phyloP scores from a whole-genome alignment of 2,888 invertebrate species.

The Sarcophaga carnaria region DNA sequence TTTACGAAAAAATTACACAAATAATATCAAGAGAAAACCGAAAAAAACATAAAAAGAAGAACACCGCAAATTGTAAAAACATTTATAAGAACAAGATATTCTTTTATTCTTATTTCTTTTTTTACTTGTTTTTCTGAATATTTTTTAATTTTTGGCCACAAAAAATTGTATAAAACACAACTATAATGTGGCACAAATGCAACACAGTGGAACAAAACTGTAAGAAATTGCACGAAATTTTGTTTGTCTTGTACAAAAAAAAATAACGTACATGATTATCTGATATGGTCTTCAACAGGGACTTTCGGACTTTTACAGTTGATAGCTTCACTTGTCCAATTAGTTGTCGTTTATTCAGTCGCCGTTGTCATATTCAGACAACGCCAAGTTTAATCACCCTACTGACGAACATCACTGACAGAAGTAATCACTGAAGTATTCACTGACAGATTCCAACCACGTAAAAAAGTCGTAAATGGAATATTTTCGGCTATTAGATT shows the following conservation, averaged over 20 bases:
- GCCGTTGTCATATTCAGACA: no score
- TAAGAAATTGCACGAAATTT: background rate
- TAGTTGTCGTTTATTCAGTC: no score
- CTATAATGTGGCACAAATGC: slow-evolving; percentile 38
- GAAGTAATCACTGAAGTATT: no score
- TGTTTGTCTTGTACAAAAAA: background rate
- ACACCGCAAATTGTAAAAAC: slow-evolving; percentile 61
- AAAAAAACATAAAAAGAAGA: slow-evolving; percentile 34
- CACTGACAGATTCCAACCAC: no score
- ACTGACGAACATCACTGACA: no score
- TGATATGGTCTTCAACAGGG: no score
- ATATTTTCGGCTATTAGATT: no score
- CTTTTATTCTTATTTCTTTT: slow-evolving; percentile 22
- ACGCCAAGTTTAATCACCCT: no score
- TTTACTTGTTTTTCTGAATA: slow-evolving; percentile 20
- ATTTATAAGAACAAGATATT: slow-evolving; percentile 63
- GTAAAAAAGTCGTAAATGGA: no score
- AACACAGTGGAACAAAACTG: slow-evolving; percentile 33
- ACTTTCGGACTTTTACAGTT: no score
- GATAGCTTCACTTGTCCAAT: no score
- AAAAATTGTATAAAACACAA: slow-evolving; percentile 59
- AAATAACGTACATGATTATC: background rate
- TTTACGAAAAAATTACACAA: slow-evolving; percentile 30
- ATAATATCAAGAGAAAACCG: slow-evolving; percentile 22
- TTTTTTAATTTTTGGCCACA: slow-evolving; percentile 42